These are phyloP conservation scores for Panurus biarmicus DNA, from an alignment of 2,113 vertebrate genomes.

Conservation along the genomic window DNA sequence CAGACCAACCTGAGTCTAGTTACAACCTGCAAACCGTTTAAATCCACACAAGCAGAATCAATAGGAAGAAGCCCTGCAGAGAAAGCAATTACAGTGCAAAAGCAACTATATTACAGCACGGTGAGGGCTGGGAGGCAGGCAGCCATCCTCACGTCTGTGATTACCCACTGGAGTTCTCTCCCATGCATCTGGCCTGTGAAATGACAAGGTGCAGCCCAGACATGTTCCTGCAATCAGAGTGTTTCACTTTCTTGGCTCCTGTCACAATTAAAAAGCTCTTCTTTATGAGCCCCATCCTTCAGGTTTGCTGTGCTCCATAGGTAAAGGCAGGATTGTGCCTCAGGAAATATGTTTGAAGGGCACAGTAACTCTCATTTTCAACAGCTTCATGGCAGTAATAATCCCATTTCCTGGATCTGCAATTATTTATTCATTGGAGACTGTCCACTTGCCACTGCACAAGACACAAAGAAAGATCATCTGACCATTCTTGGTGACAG, in stretches of 20 bases:
- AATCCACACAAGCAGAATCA: conserved; percentile 53
- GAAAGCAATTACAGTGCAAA: conserved; percentile 60
- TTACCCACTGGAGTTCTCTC: conserved; percentile 20
- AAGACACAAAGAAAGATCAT: not conserved
- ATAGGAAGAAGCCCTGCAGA: conserved; percentile 59
- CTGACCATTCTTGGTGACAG: not conserved
- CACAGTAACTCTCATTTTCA: not conserved
- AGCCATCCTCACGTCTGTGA: conserved; percentile 38
- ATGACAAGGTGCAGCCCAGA: not conserved
- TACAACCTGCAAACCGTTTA: conserved; percentile 43
- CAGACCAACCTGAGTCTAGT: conserved; percentile 33
- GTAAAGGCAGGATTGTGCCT: not conserved
- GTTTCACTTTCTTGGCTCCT: not conserved
- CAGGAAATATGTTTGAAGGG: not conserved
- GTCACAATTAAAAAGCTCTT: not conserved
- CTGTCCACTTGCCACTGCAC: not conserved
- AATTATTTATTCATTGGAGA: not conserved
- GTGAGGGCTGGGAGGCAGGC: conserved; percentile 34
- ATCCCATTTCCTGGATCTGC: not conserved
- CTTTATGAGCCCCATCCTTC: not conserved
- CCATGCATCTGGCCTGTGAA: not conserved
- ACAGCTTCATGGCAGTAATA: not conserved
- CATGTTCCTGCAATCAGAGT: not conserved
- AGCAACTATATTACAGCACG: conserved; percentile 20
- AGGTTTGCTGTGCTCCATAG: not conserved